phyloP scores from a whole-genome alignment of 2,888 invertebrate species.

The Lordiphosa fenestrarum region DNA sequence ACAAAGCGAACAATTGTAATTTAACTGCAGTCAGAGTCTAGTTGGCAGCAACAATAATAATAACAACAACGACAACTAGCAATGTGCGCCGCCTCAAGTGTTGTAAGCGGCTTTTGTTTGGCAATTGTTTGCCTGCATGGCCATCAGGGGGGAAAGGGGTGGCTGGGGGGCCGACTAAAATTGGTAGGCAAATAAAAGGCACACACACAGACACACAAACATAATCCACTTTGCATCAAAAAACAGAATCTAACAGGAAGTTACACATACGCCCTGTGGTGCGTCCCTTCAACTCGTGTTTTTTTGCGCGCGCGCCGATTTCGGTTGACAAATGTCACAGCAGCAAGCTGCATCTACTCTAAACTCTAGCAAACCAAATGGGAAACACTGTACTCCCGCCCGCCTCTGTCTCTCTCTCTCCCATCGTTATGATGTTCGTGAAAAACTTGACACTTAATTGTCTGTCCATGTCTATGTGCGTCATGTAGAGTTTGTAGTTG shows the following conservation, averaged over 20 bases:
- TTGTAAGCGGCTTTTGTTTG: slow-evolving; percentile 72
- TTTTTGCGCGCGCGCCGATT: slow-evolving; percentile 28
- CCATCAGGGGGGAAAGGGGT: background rate
- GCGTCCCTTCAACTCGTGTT: slow-evolving; percentile 18
- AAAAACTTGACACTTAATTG: slow-evolving; percentile 72
- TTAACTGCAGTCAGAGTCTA: slow-evolving; percentile 71
- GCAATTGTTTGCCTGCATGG: slow-evolving; percentile 58
- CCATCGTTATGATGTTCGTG: slow-evolving; percentile 54
- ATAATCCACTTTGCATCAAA: slow-evolving; percentile 62
- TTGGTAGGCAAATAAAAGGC: slow-evolving; percentile 62
- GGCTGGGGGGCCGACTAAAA: slow-evolving; percentile 18
- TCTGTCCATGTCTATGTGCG: slow-evolving; percentile 30
- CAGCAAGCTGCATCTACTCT: slow-evolving; percentile 10
- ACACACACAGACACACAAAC: slow-evolving; percentile 29
- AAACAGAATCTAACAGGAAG: slow-evolving; percentile 41
- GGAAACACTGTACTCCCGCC: slow-evolving; percentile 41
- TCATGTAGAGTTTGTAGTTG: slow-evolving; percentile 19
- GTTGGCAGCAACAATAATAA: slow-evolving; percentile 47
- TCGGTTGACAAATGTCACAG: slow-evolving; percentile 61
- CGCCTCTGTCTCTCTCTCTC: slow-evolving; percentile 1
- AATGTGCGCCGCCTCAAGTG: slow-evolving; percentile 66
- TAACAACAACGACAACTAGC: slow-evolving; percentile 37
- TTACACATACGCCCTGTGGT: slow-evolving; percentile 63
- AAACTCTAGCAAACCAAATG: slow-evolving; percentile 33
- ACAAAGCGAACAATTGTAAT: slow-evolving; percentile 74